Evolutionary conservation across 1,140 invertebrate genomes (phyloP).

Genomic region (Bombus fervidus): DNA sequence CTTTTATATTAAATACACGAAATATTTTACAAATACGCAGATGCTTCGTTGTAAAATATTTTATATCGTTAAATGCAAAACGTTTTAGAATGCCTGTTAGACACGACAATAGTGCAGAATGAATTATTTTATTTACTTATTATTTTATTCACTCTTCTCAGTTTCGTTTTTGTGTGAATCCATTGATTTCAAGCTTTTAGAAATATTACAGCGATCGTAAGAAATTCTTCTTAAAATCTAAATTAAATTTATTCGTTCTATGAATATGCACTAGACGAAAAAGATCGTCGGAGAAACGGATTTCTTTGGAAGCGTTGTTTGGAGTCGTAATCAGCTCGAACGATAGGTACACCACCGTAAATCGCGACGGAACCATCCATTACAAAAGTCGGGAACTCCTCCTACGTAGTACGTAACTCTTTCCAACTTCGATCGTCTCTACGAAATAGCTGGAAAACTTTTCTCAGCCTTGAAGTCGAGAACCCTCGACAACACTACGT

Average conservation of each 20-base stretch:
- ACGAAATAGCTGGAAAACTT: conserved; percentile 13
- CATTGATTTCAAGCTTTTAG: too few relatives aligned
- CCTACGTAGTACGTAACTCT: conserved; percentile 31
- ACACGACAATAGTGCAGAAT: too few relatives aligned
- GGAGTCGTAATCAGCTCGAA: background rate
- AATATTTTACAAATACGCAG: too few relatives aligned
- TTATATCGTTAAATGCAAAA: too few relatives aligned
- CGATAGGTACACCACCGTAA: conserved; percentile 4
- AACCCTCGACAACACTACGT: background rate
- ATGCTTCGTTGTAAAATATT: too few relatives aligned
- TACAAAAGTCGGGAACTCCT: conserved; percentile 20
- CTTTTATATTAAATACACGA: too few relatives aligned
- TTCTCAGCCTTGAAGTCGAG: background rate
- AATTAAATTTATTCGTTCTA: too few relatives aligned
- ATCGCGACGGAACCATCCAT: conserved; percentile 23
- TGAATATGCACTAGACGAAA: background rate
- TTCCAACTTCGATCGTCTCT: conserved; percentile 13
- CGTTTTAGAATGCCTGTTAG: too few relatives aligned
- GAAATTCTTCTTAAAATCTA: too few relatives aligned
- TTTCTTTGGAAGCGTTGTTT: background rate
- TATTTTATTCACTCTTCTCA: background rate
- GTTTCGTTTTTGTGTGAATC: background rate
- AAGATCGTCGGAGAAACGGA: background rate
- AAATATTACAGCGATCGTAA: too few relatives aligned
- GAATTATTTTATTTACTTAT: too few relatives aligned